phyloP scores from a whole-genome alignment of 1,140 invertebrate genomes.

The Epicauta chinensis region DNA sequence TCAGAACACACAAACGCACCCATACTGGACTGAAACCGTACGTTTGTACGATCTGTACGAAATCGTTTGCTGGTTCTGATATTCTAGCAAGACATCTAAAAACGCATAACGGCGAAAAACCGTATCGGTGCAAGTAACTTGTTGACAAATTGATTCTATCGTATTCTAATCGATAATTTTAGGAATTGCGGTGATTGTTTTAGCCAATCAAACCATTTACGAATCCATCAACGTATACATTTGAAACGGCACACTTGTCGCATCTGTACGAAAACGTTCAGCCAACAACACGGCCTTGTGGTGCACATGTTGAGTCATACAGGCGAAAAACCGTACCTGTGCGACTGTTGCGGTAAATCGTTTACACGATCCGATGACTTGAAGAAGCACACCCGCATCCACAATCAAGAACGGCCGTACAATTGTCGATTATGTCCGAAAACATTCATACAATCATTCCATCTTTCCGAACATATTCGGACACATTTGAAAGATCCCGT shows the following conservation, averaged over 20 bases:
- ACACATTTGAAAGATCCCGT: constrained; percentile 10
- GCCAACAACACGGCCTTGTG: constrained; percentile 6
- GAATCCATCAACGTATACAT: constrained; percentile 50
- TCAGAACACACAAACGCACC: constrained; percentile 41
- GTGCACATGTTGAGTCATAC: constrained; percentile 15
- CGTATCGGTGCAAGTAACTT: constrained; percentile 2
- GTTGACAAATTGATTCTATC: neutral
- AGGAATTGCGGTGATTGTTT: constrained; percentile 46
- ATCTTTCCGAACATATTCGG: constrained; percentile 13
- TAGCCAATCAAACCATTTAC: constrained; percentile 49
- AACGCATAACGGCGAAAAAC: constrained; percentile 11
- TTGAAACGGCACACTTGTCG: constrained; percentile 46
- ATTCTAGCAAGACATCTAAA: constrained; percentile 12
- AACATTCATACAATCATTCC: constrained; percentile 10
- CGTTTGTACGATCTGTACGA: constrained; percentile 50
- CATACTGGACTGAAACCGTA: constrained; percentile 57
- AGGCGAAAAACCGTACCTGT: constrained; percentile 18
- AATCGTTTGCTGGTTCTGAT: constrained; percentile 35
- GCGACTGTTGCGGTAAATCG: constrained; percentile 14
- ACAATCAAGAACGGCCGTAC: constrained; percentile 14
- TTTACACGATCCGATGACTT: constrained; percentile 17
- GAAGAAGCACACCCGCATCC: constrained; percentile 11
- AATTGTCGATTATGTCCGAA: constrained; percentile 11
- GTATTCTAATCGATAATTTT: neutral
- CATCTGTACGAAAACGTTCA: constrained; percentile 44